These are phyloP conservation scores for Chymomyza amoena DNA, from an alignment of 2,888 invertebrate genomes.

Conservation along the genomic window DNA sequence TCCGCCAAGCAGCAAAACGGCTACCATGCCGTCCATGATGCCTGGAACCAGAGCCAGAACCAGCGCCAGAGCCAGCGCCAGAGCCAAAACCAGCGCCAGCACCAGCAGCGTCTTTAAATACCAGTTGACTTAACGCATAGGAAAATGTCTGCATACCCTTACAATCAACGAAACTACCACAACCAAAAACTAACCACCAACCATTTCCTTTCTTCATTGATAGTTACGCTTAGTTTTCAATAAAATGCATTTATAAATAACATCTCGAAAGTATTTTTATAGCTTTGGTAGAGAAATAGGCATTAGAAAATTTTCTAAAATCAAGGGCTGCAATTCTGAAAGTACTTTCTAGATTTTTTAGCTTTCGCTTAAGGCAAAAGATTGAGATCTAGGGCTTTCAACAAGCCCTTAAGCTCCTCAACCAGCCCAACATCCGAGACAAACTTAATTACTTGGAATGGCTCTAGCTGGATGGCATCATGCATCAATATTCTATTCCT, in stretches of 20 bases:
- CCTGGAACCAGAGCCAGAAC: constrained; percentile 49
- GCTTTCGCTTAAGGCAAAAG: no score
- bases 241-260: neutral
- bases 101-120: constrained; percentile 23
- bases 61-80: constrained; percentile 35
- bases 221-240: neutral
- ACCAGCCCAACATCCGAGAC: no score
- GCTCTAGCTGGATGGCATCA: no score
- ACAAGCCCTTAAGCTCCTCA: no score
- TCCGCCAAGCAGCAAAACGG: constrained; percentile 63
- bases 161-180: constrained; percentile 25
- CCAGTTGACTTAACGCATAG: neutral
- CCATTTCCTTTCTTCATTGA: constrained; percentile 1
- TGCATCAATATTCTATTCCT: no score
- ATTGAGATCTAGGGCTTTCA: no score
- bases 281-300: no score
- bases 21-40: constrained; percentile 58
- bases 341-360: no score
- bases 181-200: constrained; percentile 9
- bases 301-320: no score
- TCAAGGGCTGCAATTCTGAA: no score
- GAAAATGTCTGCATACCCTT: constrained; percentile 25
- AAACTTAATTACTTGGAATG: no score
- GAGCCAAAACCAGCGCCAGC: constrained; percentile 34
- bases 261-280: neutral